Percentiles rank a stretch among this genome's conserved stretches.
Evolutionary conservation across 92 coral and sea anemone genomes (phyloP).

Genomic region (Epizoanthus stellaris): DNA sequence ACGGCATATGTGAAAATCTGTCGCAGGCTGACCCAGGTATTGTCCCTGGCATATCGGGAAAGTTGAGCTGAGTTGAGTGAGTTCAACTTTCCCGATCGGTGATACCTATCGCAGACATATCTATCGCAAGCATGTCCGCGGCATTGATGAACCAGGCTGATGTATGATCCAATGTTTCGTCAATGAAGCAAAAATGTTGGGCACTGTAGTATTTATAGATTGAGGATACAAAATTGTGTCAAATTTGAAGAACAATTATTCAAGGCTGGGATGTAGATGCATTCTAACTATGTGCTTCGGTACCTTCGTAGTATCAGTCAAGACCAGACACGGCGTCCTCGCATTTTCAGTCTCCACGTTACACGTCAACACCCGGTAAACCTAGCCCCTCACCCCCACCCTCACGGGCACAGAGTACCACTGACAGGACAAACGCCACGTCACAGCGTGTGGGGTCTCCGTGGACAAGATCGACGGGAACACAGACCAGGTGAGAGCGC

Average conservation of each 20-base stretch:
- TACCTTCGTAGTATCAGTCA: slow-evolving; percentile 64
- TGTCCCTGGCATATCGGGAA: too few species aligned
- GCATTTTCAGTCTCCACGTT: slow-evolving; percentile 49
- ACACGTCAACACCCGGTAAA: slow-evolving; percentile 59
- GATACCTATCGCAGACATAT: too few species aligned
- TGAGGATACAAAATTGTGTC: too few species aligned
- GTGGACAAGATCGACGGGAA: slow-evolving; percentile 64
- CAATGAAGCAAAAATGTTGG: too few species aligned
- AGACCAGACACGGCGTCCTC: slow-evolving; percentile 51
- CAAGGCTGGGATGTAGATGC: not conserved
- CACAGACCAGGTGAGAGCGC: slow-evolving; percentile 71
- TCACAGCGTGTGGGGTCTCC: slow-evolving; percentile 41
- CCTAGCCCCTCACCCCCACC: slow-evolving; percentile 58
- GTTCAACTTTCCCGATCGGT: too few species aligned
- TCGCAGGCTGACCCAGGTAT: too few species aligned
- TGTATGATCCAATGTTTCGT: too few species aligned
- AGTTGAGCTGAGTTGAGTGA: too few species aligned
- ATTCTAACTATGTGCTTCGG: not conserved
- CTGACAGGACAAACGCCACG: not conserved
- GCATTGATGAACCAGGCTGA: too few species aligned
- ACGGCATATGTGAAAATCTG: too few species aligned
- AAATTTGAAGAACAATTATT: not conserved
- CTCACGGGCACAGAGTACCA: slow-evolving; percentile 46
- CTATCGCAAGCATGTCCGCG: too few species aligned
- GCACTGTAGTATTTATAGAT: too few species aligned